Percentiles rank a stretch among this genome's conserved stretches.
Evolutionary conservation across 2,113 vertebrate species (phyloP).

Genomic region (Cardinalis cardinalis): DNA sequence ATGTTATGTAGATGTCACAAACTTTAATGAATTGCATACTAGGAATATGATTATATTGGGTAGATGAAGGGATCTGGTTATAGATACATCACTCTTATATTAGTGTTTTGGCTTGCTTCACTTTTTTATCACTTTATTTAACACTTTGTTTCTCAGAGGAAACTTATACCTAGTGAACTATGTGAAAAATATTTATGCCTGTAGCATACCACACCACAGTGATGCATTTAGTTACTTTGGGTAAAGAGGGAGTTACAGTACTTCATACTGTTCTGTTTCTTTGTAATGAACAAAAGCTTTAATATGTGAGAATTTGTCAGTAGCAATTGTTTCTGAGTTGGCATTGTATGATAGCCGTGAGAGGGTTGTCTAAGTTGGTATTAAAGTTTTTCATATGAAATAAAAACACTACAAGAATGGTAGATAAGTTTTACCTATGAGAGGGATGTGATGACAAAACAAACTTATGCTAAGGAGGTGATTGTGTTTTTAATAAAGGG

Average conservation of each 20-base stretch:
- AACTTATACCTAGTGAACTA: not conserved
- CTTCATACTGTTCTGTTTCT: not conserved
- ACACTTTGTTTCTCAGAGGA: not conserved
- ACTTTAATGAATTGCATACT: not conserved
- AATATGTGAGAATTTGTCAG: not conserved
- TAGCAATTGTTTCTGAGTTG: not conserved
- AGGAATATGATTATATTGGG: not conserved
- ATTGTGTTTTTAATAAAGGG: not conserved
- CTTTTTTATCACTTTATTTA: not conserved
- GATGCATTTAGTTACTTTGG: not conserved
- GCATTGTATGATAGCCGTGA: not conserved
- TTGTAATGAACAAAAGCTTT: not conserved
- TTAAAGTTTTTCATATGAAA: not conserved
- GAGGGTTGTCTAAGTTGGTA: not conserved
- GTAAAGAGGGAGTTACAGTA: not conserved
- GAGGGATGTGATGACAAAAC: not conserved
- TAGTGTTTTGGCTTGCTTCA: not conserved
- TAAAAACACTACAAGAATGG: not conserved
- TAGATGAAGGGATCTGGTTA: not conserved
- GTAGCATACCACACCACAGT: not conserved
- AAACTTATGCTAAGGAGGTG: fast-evolving
- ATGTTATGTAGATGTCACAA: not conserved
- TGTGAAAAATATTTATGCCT: not conserved
- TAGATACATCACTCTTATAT: not conserved
- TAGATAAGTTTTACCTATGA: not conserved